These are phyloP conservation scores for Tetranychus truncatus DNA, from an alignment of 2,888 invertebrate genomes.

Conservation along the genomic window DNA sequence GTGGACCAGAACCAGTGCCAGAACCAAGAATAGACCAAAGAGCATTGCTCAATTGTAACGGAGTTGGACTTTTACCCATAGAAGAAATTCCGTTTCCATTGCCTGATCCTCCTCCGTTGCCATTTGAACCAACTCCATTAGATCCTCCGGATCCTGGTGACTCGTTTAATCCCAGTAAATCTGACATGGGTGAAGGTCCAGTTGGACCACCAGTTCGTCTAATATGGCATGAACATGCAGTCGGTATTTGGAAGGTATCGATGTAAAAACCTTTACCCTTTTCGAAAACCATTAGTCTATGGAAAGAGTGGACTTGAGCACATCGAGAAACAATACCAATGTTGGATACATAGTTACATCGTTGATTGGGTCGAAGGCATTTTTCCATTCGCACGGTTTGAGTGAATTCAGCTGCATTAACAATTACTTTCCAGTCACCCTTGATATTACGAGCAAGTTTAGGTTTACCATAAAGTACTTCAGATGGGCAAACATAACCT, in stretches of 20 bases:
- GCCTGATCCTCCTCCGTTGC: not conserved
- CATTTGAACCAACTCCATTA: not conserved
- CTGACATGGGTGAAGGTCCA: not conserved
- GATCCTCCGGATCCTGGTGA: not conserved
- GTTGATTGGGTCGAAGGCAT: slow-evolving; percentile 53
- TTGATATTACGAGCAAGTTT: slow-evolving; percentile 53
- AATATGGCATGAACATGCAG: slow-evolving; percentile 30
- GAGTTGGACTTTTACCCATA: not conserved
- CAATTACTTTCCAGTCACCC: slow-evolving; percentile 66
- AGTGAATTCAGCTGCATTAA: slow-evolving; percentile 57
- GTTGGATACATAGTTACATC: slow-evolving; percentile 58
- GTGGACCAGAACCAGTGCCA: slow-evolving; percentile 13
- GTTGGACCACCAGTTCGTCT: slow-evolving; percentile 13
- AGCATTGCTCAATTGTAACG: slow-evolving; percentile 22
- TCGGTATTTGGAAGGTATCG: slow-evolving; percentile 30
- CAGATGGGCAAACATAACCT: slow-evolving; percentile 58
- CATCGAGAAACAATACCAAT: slow-evolving; percentile 55
- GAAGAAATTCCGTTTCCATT: not conserved
- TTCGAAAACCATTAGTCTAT: slow-evolving; percentile 61
- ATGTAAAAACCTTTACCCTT: slow-evolving; percentile 36
- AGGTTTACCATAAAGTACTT: slow-evolving; percentile 57
- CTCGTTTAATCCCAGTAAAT: not conserved
- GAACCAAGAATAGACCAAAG: slow-evolving; percentile 26
- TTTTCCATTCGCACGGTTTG: slow-evolving; percentile 63
- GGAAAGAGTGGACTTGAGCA: slow-evolving; percentile 63